Evolutionary conservation across 2,797 vertebrate species (phyloP).

Genomic region (Cercopithecus hamlyni): DNA sequence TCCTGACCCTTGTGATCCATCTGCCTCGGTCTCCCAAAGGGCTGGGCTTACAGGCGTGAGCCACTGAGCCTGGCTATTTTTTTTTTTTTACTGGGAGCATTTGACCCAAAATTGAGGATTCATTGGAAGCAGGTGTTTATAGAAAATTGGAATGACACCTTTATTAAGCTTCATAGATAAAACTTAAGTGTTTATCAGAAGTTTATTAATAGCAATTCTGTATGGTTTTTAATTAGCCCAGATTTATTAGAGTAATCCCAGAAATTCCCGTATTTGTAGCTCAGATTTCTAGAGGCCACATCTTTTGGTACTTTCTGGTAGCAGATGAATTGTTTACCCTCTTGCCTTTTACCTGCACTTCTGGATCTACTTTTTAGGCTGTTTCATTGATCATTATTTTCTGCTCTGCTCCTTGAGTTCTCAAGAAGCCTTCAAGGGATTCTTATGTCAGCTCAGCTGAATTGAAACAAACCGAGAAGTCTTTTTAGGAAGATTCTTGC

Average conservation of each 20-base stretch:
- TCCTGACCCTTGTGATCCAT: too few relatives aligned
- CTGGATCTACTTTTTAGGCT: background rate
- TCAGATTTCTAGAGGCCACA: background rate
- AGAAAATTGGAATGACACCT: conserved; percentile 15
- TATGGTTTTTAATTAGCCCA: background rate
- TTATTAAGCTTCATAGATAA: background rate
- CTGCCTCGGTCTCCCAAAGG: too few relatives aligned
- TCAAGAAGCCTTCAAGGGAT: background rate
- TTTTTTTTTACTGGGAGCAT: background rate
- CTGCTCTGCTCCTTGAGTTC: background rate
- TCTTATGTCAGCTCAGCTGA: background rate
- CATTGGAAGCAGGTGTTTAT: background rate
- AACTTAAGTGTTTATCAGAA: background rate
- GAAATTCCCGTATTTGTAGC: background rate
- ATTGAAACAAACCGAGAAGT: background rate
- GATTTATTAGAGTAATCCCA: background rate
- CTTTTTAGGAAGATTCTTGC: background rate
- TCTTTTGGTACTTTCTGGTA: background rate
- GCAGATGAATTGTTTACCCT: background rate
- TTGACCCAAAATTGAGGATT: background rate
- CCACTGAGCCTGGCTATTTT: too few relatives aligned
- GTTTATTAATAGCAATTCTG: background rate
- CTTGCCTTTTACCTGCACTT: background rate
- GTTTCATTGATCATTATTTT: background rate
- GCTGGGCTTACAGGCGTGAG: too few relatives aligned